Conservation (phyloP, 2,113 vertebrate species). For the Cromileptes altivelis region DNA sequence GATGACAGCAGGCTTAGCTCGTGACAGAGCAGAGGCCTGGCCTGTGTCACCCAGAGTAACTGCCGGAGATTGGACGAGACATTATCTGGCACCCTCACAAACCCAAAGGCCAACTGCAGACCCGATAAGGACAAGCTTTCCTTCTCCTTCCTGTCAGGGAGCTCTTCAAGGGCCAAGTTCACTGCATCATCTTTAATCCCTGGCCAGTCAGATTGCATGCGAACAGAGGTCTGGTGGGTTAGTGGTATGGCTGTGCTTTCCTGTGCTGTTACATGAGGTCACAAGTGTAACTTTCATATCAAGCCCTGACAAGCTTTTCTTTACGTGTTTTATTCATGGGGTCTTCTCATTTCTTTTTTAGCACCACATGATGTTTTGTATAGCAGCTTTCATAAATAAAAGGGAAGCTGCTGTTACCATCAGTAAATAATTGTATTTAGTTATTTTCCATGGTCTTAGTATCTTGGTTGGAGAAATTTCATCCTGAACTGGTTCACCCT, state of each 20-base stretch:
- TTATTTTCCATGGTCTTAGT: neutral
- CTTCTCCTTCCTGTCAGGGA: conserved; percentile 60
- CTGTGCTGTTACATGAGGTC: conserved; percentile 42
- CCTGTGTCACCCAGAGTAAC: conserved; percentile 75
- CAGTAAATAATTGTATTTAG: neutral
- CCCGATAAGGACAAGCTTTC: conserved; percentile 67
- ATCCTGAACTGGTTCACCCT: neutral
- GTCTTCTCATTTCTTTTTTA: neutral
- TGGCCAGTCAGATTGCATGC: conserved; percentile 45
- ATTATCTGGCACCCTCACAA: conserved; percentile 70
- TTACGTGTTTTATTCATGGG: conserved; percentile 41
- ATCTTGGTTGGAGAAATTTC: neutral
- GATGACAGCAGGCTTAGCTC: conserved; percentile 71
- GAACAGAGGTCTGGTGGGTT: conserved; percentile 26
- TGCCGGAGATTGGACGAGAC: conserved; percentile 67
- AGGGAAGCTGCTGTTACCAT: neutral
- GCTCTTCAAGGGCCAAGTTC: conserved; percentile 47
- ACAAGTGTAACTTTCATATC: conserved; percentile 64
- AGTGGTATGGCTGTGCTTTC: conserved; percentile 40
- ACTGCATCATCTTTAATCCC: conserved; percentile 60
- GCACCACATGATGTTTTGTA: conserved; percentile 46
- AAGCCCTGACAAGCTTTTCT: conserved; percentile 27
- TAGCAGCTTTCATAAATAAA: conserved; percentile 41
- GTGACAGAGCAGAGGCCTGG: conserved; percentile 77
- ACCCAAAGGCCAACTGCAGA: conserved; percentile 68